Percentiles rank a stretch among this genome's conserved stretches.
These are phyloP conservation scores for Oreocharis arfaki DNA, from an alignment of 2,113 vertebrate species.

Conservation along the genomic window DNA sequence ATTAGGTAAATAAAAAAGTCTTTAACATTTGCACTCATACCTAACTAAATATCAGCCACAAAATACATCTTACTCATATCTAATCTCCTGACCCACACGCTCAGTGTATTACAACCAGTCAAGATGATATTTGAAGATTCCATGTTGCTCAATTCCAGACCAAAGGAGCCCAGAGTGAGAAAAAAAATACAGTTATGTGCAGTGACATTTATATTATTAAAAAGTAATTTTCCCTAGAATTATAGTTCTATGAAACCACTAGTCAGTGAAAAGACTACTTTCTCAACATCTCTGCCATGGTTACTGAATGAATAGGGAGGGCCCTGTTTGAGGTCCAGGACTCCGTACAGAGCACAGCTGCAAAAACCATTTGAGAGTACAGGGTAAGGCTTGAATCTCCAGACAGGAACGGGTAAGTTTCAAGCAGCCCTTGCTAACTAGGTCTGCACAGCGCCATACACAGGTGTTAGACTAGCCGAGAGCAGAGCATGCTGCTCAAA, in stretches of 20 bases:
- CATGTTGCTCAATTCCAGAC: neutral
- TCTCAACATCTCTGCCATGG: neutral
- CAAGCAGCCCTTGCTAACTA: neutral
- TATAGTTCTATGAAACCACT: neutral
- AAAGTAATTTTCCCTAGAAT: neutral
- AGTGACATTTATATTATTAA: neutral
- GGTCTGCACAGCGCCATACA: neutral
- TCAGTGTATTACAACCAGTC: neutral
- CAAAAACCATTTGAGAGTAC: neutral
- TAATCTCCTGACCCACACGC: neutral
- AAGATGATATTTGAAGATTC: neutral
- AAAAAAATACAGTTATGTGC: neutral
- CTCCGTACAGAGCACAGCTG: neutral
- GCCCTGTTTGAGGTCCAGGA: constrained; percentile 7
- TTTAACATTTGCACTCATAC: neutral
- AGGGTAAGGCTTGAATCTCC: neutral
- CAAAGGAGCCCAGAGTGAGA: neutral
- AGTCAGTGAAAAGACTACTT: neutral
- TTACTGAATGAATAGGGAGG: neutral
- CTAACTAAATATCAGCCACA: neutral
- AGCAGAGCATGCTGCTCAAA: neutral
- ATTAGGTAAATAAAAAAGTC: neutral
- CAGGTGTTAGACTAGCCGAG: neutral
- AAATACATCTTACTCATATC: neutral
- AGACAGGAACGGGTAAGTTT: neutral